A percentile compares a stretch with the other conserved stretches of the same genome.
These are phyloP conservation scores for Nasonia vitripennis DNA, from an alignment of 1,140 invertebrate genomes.

Conservation along the genomic window DNA sequence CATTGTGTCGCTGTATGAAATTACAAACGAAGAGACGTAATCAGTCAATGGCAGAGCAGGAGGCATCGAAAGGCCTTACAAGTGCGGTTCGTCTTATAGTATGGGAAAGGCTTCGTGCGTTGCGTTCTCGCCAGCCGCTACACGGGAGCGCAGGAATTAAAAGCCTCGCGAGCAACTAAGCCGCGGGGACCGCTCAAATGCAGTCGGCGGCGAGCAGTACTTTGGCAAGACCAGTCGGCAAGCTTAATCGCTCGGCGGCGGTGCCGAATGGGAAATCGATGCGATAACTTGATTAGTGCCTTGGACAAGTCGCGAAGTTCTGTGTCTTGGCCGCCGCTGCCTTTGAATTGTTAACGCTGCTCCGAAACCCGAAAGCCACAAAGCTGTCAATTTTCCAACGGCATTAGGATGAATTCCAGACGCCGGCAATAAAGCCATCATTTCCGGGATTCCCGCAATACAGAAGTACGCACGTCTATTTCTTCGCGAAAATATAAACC, in stretches of 20 bases:
- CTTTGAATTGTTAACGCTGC: not conserved
- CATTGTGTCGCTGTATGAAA: too few relatives aligned
- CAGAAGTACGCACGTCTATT: too few relatives aligned
- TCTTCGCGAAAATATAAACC: too few relatives aligned
- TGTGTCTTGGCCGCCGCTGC: not conserved
- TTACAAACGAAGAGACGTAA: not conserved
- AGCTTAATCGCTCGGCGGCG: not conserved
- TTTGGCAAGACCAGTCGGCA: not conserved
- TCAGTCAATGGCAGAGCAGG: not conserved
- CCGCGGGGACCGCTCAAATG: not conserved
- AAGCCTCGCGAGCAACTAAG: constrained; percentile 12
- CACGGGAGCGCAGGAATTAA: not conserved
- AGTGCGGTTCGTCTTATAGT: not conserved
- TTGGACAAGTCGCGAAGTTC: not conserved
- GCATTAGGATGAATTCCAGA: too few relatives aligned
- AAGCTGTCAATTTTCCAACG: too few relatives aligned
- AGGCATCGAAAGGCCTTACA: not conserved
- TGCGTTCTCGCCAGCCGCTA: too few relatives aligned
- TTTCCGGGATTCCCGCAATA: too few relatives aligned
- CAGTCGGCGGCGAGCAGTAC: not conserved
- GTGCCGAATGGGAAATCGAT: constrained; percentile 31
- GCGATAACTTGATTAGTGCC: constrained; percentile 7
- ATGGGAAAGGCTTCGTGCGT: constrained; percentile 24
- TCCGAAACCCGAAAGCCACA: not conserved
- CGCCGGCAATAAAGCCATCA: too few relatives aligned